Evolutionary conservation across 2,888 invertebrate genomes (phyloP).

Genomic region (Idaea biselata): DNA sequence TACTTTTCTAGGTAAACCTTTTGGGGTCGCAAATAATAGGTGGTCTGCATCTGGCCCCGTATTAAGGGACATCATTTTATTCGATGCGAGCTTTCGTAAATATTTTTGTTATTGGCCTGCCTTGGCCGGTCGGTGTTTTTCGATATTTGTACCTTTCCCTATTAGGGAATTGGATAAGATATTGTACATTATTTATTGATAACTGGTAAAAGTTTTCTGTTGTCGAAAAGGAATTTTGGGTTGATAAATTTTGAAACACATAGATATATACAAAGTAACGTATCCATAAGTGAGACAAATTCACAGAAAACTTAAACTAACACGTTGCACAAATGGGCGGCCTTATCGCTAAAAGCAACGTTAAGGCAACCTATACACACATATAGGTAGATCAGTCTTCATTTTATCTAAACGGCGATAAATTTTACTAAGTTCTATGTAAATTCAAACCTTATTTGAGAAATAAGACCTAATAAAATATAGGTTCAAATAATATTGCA

Average conservation of each 20-base stretch:
- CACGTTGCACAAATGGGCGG: too few relatives aligned
- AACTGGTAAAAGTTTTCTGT: slow-evolving; percentile 25
- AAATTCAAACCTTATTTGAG: not conserved
- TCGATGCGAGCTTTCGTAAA: slow-evolving; percentile 71
- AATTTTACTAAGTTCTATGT: too few relatives aligned
- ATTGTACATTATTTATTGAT: slow-evolving; percentile 63
- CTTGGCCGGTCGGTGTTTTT: slow-evolving; percentile 40
- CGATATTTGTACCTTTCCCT: slow-evolving; percentile 45
- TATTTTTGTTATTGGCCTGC: slow-evolving; percentile 74
- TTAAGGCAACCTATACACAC: too few relatives aligned
- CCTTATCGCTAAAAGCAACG: too few relatives aligned
- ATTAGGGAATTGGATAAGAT: slow-evolving; percentile 55
- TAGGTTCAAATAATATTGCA: not conserved
- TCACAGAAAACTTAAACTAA: too few relatives aligned
- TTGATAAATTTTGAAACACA: not conserved
- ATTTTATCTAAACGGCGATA: not conserved
- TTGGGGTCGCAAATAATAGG: slow-evolving; percentile 73
- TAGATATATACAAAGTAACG: too few relatives aligned
- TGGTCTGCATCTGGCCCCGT: slow-evolving; percentile 69
- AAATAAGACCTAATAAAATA: not conserved
- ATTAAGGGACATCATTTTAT: slow-evolving; percentile 79
- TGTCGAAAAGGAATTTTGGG: slow-evolving; percentile 14
- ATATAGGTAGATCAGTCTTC: not conserved
- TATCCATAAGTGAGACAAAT: too few relatives aligned
- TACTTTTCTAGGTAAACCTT: slow-evolving; percentile 58